These are phyloP conservation scores for Criorhina ranunculi DNA, from an alignment of 2,888 invertebrate species.

Conservation along the genomic window DNA sequence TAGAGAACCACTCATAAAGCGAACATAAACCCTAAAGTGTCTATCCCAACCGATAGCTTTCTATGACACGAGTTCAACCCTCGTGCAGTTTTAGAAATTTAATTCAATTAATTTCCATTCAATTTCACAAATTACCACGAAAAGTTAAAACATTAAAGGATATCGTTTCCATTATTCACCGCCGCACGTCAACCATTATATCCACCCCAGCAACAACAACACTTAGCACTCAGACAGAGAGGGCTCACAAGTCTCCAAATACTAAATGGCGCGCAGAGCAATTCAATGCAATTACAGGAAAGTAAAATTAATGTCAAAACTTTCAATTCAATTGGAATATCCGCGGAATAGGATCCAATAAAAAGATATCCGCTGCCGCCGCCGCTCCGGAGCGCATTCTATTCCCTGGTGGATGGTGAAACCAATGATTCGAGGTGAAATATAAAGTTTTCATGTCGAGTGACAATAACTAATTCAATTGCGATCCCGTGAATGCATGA, in stretches of 20 bases:
- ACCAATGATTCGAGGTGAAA: conserved; percentile 61
- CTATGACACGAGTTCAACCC: neutral
- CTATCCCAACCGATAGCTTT: neutral
- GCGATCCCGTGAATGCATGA: conserved; percentile 9
- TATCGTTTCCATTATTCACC: conserved; percentile 71
- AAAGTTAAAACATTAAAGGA: conserved; percentile 74
- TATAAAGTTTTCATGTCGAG: conserved; percentile 68
- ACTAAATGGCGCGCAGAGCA: conserved; percentile 64
- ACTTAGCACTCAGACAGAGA: neutral
- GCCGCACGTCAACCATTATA: conserved; percentile 50
- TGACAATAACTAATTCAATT: conserved; percentile 60
- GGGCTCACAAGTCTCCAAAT: conserved; percentile 45
- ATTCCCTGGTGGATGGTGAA: conserved; percentile 54
- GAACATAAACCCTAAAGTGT: neutral
- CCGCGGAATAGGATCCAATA: conserved; percentile 50
- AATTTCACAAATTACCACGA: conserved; percentile 72
- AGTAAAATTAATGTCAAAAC: conserved; percentile 75
- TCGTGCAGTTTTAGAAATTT: conserved; percentile 30
- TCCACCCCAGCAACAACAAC: conserved; percentile 18
- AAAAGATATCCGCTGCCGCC: conserved; percentile 21
- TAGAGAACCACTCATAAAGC: neutral
- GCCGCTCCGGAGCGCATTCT: conserved; percentile 1
- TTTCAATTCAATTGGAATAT: conserved; percentile 75
- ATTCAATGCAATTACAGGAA: conserved; percentile 74
- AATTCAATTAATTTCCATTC: conserved; percentile 74